A percentile compares a stretch with the other conserved stretches of the same genome.
phyloP scores from a whole-genome alignment of 2,113 vertebrate genomes.

The Phylloscopus trochilus region DNA sequence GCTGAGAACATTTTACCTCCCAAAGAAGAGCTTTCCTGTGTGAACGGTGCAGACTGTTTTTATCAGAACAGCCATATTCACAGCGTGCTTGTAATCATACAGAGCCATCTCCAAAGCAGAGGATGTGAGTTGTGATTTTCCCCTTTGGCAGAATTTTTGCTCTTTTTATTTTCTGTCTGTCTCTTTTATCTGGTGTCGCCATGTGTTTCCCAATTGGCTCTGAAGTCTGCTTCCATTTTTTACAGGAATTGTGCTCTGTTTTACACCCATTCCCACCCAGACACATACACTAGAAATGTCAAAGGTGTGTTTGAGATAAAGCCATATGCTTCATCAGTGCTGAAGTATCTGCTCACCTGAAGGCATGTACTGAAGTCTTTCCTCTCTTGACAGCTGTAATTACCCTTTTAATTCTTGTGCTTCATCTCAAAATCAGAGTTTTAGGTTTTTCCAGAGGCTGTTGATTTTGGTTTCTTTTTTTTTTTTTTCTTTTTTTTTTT shows the following conservation, averaged over 20 bases:
- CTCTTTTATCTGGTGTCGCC: conserved; percentile 31
- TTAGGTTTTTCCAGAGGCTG: not conserved
- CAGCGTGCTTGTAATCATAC: not conserved
- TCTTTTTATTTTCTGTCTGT: conserved; percentile 30
- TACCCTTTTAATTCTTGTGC: conserved; percentile 22
- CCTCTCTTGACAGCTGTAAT: conserved; percentile 2
- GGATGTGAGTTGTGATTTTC: not conserved
- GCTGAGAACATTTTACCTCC: not conserved
- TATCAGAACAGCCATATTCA: not conserved
- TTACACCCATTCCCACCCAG: conserved; percentile 35
- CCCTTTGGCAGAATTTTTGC: conserved; percentile 53
- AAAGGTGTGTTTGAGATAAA: conserved; percentile 37
- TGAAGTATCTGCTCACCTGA: conserved; percentile 13
- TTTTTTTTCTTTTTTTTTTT: not conserved
- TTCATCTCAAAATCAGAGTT: conserved; percentile 17
- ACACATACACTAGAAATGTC: conserved; percentile 38
- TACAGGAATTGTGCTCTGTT: conserved; percentile 10
- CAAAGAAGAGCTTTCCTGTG: not conserved
- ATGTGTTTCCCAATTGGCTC: not conserved
- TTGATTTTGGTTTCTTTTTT: not conserved
- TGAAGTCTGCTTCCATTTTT: conserved; percentile 18
- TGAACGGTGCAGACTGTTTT: not conserved
- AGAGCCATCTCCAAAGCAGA: conserved; percentile 29
- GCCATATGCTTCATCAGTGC: not conserved
- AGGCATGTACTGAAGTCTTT: conserved; percentile 21